A percentile compares a stretch with the other conserved stretches of the same genome.
phyloP scores from a whole-genome alignment of 2,888 invertebrate species.

The Timema podura region DNA sequence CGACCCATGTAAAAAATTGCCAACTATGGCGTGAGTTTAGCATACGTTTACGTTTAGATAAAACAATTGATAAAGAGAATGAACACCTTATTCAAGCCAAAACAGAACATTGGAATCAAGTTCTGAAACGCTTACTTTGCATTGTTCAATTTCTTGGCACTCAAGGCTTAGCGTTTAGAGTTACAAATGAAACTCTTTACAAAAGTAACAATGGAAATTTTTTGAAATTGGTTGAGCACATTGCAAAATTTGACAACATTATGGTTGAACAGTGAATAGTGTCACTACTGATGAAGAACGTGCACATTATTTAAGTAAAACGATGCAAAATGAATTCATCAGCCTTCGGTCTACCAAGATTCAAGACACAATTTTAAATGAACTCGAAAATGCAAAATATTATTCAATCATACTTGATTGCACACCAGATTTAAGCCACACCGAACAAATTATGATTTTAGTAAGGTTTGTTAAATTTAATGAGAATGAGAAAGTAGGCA shows the following conservation, averaged over 20 bases:
- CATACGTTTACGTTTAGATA: slow-evolving; percentile 2
- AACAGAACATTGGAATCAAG: slow-evolving; percentile 15
- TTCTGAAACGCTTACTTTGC: slow-evolving; percentile 1
- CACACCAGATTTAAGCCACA: too few species aligned
- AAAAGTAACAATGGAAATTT: background rate
- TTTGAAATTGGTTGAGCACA: slow-evolving; percentile 3
- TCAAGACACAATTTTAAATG: slow-evolving; percentile 1
- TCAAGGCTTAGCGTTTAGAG: too few species aligned
- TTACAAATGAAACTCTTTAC: too few species aligned
- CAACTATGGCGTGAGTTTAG: background rate
- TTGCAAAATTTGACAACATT: background rate
- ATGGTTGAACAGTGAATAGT: background rate
- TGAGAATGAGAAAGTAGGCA: too few species aligned
- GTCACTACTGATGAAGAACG: slow-evolving; percentile 4
- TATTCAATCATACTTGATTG: too few species aligned
- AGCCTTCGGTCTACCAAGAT: background rate
- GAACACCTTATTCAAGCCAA: too few species aligned
- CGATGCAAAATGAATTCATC: slow-evolving; percentile 4
- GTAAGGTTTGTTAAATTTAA: too few species aligned
- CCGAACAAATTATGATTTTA: too few species aligned
- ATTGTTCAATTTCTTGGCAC: slow-evolving; percentile 11
- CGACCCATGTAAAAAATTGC: background rate
- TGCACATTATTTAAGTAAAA: slow-evolving; percentile 7
- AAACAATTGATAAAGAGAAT: slow-evolving; percentile 11
- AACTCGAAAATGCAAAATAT: background rate